Percentiles rank a stretch among this genome's conserved stretches.
phyloP scores from a whole-genome alignment of 1,140 invertebrate genomes.

The Cepaea nemoralis region DNA sequence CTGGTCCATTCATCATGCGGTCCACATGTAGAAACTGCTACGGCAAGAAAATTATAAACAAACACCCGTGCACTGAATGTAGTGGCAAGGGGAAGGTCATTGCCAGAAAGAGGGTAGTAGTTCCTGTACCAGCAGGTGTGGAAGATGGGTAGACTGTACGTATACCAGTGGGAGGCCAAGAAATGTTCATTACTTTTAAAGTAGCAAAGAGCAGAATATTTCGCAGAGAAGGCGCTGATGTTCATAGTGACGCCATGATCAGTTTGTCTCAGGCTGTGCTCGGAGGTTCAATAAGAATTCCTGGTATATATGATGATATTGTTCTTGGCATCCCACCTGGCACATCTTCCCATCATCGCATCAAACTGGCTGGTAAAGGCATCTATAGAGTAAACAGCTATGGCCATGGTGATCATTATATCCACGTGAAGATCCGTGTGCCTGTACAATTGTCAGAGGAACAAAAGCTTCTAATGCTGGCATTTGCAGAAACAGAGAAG shows the following conservation, averaged over 20 bases:
- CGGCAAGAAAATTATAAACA: conserved; percentile 88
- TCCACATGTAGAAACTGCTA: conserved; percentile 94
- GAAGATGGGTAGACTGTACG: no score
- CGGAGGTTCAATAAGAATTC: conserved; percentile 90
- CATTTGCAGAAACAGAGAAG: conserved; percentile 91
- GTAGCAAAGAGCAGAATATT: conserved; percentile 94
- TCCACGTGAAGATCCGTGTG: conserved; percentile 89
- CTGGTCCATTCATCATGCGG: conserved; percentile 95
- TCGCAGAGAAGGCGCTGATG: conserved; percentile 90
- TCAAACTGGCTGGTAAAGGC: conserved; percentile 90
- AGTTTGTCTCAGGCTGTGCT: conserved; percentile 89
- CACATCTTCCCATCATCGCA: conserved; percentile 90
- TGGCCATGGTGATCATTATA: conserved; percentile 96
- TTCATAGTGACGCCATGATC: conserved; percentile 78
- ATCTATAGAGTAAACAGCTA: conserved; percentile 90
- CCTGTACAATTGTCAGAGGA: conserved; percentile 80
- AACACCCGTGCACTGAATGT: conserved; percentile 92
- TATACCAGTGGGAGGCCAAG: no score
- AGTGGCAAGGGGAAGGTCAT: conserved; percentile 92
- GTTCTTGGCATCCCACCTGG: conserved; percentile 86
- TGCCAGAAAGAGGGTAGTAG: conserved; percentile 88
- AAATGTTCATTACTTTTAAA: conserved; percentile 70
- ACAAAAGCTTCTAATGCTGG: conserved; percentile 86
- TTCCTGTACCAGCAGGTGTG: conserved; percentile 94
- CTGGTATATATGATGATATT: conserved; percentile 95